phyloP scores from a whole-genome alignment of 2,113 vertebrate species.

The Gobio gobio region DNA sequence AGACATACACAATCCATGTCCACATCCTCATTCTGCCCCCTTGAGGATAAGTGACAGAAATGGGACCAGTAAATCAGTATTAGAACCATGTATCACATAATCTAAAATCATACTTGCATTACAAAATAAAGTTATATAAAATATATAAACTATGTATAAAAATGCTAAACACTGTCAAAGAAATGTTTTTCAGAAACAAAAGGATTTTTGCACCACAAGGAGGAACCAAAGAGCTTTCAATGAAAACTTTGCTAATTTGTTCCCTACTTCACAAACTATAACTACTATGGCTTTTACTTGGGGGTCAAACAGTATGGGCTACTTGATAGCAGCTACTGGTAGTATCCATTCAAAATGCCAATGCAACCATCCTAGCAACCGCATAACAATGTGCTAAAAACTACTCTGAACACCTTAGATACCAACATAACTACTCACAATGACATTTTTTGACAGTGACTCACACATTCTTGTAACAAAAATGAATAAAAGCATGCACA shows the following conservation, averaged over 20 bases:
- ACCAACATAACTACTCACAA: background rate
- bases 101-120: background rate
- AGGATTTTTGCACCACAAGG: slow-evolving; percentile 60
- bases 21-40: slow-evolving; percentile 24
- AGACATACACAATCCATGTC: background rate
- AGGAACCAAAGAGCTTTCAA: slow-evolving; percentile 65
- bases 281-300: background rate
- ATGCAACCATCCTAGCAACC: background rate
- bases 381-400: background rate
- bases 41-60: slow-evolving; percentile 32
- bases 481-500: background rate
- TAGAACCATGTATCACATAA: background rate
- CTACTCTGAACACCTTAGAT: background rate
- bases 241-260: background rate
- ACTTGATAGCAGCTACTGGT: background rate
- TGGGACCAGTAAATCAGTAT: background rate
- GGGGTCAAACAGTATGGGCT: background rate
- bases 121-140: background rate
- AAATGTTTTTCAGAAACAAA: background rate
- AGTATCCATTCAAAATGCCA: background rate
- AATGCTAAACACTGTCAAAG: background rate
- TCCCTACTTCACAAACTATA: background rate
- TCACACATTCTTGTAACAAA: too few species aligned
- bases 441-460: too few species aligned
- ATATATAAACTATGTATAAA: background rate